phyloP scores from a whole-genome alignment of 2,113 vertebrate genomes.

The Alces alces region DNA sequence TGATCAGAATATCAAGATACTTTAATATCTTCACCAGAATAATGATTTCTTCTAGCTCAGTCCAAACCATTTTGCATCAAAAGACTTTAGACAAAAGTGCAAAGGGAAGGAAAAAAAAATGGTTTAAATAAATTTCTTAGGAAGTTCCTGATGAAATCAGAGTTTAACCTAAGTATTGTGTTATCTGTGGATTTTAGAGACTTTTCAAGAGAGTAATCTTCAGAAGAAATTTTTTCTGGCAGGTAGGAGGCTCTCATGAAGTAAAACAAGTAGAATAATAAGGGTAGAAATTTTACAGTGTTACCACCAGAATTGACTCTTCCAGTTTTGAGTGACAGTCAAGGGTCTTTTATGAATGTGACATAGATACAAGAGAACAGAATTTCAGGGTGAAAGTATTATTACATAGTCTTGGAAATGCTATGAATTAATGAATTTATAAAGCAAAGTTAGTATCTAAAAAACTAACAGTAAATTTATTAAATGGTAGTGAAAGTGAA shows the following conservation, averaged over 20 bases:
- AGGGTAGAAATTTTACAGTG: neutral
- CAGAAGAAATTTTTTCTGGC: slow-evolving; percentile 11
- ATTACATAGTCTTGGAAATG: neutral
- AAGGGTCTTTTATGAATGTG: neutral
- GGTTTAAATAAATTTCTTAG: neutral
- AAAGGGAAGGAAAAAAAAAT: neutral
- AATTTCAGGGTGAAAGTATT: neutral
- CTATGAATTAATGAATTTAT: neutral
- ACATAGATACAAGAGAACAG: neutral
- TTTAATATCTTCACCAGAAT: neutral
- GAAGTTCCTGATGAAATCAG: neutral
- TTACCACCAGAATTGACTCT: neutral
- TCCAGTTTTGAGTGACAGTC: neutral
- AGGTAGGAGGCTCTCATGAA: neutral
- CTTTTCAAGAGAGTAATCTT: neutral
- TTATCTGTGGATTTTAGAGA: neutral
- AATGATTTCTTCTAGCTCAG: neutral
- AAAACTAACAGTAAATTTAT: neutral
- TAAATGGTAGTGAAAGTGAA: neutral
- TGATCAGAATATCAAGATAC: neutral
- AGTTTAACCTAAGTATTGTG: neutral
- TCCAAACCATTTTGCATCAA: neutral
- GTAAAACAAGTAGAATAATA: neutral
- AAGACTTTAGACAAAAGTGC: neutral
- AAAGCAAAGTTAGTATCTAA: neutral